Evolutionary conservation across 2,797 vertebrate species (phyloP).

Genomic region (Picus viridis): DNA sequence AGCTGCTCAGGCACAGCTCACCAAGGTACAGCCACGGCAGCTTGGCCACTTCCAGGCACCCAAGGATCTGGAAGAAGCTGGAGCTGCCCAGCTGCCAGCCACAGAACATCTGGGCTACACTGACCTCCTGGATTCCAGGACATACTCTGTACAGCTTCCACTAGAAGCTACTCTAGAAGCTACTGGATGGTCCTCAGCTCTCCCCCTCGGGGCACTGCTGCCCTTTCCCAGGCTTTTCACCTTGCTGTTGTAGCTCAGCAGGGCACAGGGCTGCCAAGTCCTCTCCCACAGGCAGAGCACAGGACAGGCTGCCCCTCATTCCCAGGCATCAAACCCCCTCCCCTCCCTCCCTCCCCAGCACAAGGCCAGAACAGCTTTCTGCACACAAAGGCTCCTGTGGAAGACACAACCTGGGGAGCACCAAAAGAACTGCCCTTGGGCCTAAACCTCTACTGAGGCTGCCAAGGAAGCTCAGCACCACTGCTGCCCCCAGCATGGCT

Average conservation of each 20-base stretch:
- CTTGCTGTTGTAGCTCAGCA: not conserved
- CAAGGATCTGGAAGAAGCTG: not conserved
- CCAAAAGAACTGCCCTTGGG: not conserved
- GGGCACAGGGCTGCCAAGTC: not conserved
- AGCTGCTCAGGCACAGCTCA: not conserved
- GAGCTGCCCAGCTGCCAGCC: conserved; percentile 51
- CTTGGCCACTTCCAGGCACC: not conserved
- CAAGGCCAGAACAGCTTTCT: not conserved
- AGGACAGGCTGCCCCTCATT: not conserved
- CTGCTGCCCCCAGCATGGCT: not conserved
- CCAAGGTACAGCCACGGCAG: not conserved
- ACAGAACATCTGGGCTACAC: conserved; percentile 55
- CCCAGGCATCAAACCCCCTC: not conserved
- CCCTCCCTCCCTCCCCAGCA: not conserved
- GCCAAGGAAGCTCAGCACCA: not conserved
- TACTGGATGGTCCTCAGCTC: conserved; percentile 44
- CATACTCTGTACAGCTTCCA: conserved; percentile 32
- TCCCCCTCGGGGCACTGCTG: not conserved
- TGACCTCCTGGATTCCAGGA: conserved; percentile 68
- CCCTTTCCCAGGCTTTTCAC: not conserved
- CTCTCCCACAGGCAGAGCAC: not conserved
- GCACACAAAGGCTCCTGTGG: not conserved
- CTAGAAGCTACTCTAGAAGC: conserved; percentile 64
- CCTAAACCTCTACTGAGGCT: not conserved
- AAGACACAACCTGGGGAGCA: not conserved